These are phyloP conservation scores for Syngnathoides biaculeatus DNA, from an alignment of 2,113 vertebrate species.

Conservation along the genomic window DNA sequence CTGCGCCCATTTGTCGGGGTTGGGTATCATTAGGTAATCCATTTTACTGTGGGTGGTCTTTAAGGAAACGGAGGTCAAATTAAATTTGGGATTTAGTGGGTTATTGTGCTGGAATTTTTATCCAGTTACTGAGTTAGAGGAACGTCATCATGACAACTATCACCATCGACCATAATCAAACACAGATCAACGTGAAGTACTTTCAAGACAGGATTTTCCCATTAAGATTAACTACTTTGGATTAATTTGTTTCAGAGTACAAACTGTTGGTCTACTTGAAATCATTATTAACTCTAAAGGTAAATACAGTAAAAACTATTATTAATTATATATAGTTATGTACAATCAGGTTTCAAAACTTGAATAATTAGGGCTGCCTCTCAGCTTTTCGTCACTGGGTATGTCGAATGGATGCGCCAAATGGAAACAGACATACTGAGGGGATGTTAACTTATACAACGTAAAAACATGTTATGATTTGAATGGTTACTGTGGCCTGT, in stretches of 20 bases:
- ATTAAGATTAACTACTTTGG: too few species aligned
- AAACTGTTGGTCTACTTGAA: background rate
- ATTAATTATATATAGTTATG: too few species aligned
- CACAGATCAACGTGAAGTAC: background rate
- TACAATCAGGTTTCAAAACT: too few species aligned
- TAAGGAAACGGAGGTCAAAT: constrained; percentile 45
- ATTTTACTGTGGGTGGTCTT: constrained; percentile 72
- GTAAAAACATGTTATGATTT: too few species aligned
- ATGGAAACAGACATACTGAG: too few species aligned
- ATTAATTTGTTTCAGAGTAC: background rate
- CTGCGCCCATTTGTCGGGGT: constrained; percentile 74
- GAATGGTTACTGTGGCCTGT: too few species aligned
- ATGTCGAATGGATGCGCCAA: too few species aligned
- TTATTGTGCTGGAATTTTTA: background rate
- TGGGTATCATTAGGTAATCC: constrained; percentile 59
- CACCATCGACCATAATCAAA: background rate
- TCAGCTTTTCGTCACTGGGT: too few species aligned
- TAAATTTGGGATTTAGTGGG: constrained; percentile 25
- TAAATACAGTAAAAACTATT: background rate
- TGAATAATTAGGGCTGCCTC: too few species aligned
- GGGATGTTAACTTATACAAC: too few species aligned
- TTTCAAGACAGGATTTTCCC: background rate
- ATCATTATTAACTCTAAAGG: background rate
- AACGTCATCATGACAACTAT: background rate
- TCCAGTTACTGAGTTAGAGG: too few species aligned